Evolutionary conservation across 2,888 invertebrate species (phyloP).

Genomic region (Fabriciana adippe): DNA sequence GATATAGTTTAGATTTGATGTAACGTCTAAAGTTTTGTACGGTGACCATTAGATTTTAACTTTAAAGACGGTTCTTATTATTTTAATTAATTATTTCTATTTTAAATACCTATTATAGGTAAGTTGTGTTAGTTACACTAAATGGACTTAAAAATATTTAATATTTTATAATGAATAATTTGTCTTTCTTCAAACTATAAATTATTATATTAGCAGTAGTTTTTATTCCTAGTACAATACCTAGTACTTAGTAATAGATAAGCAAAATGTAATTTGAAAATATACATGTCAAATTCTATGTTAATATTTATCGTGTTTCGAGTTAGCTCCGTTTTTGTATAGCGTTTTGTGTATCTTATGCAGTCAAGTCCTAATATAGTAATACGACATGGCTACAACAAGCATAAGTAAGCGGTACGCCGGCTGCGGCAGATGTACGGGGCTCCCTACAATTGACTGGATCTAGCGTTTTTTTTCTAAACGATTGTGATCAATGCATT

Average conservation of each 20-base stretch:
- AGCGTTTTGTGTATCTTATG: too few species aligned
- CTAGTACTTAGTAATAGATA: too few species aligned
- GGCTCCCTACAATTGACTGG: constrained; percentile 74
- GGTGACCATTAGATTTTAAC: constrained; percentile 45
- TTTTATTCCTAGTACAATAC: too few species aligned
- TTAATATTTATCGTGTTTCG: too few species aligned
- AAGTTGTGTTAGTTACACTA: too few species aligned
- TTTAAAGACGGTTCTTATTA: background rate
- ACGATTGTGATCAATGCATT: constrained; percentile 74
- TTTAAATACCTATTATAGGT: background rate
- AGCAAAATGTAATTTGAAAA: too few species aligned
- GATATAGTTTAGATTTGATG: constrained; percentile 52
- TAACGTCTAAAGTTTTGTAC: constrained; percentile 51
- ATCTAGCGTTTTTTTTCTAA: constrained; percentile 62
- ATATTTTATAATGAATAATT: too few species aligned
- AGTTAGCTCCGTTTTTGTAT: too few species aligned
- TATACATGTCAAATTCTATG: too few species aligned
- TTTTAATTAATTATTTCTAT: background rate
- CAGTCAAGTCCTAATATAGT: background rate
- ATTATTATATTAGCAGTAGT: too few species aligned
- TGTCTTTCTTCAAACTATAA: too few species aligned
- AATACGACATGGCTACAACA: constrained; percentile 13
- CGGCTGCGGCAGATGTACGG: constrained; percentile 71
- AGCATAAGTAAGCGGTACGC: constrained; percentile 44
- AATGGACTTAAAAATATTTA: too few species aligned